phyloP scores from a whole-genome alignment of 2,113 vertebrate genomes.

The Ptychochromis oligacanthus region DNA sequence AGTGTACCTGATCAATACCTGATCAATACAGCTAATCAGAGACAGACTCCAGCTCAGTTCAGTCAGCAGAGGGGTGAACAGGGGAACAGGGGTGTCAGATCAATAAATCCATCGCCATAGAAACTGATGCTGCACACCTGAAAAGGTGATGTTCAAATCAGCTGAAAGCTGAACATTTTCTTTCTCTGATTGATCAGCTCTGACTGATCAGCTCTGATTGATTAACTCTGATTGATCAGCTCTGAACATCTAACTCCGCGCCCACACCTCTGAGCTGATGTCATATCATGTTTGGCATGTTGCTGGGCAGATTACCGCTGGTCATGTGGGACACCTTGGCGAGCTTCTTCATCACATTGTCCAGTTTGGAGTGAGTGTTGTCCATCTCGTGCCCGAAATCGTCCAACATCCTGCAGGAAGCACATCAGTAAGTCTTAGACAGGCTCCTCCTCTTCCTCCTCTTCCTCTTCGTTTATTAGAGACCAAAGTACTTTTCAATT shows the following conservation, averaged over 20 bases:
- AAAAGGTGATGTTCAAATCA: too few relatives aligned
- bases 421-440: not conserved
- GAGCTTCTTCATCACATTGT: constrained; percentile 98
- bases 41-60: not conserved
- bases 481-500: not conserved
- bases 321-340: constrained; percentile 99
- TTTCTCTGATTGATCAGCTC: not conserved
- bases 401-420: constrained; percentile 89
- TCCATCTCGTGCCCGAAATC: constrained; percentile 96
- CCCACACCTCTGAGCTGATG: not conserved
- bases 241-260: not conserved
- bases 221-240: not conserved
- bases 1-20: not conserved
- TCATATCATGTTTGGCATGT: not conserved
- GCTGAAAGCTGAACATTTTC: not conserved
- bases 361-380: constrained; percentile 91
- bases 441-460: not conserved
- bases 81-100: not conserved
- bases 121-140: too few relatives aligned
- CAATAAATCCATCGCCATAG: not conserved
- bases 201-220: not conserved
- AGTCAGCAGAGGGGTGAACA: not conserved
- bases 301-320: constrained; percentile 84
- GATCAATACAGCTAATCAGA: not conserved
- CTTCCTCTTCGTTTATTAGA: not conserved